phyloP scores from a whole-genome alignment of 2,888 invertebrate species.

The Coenonympha glycerion region DNA sequence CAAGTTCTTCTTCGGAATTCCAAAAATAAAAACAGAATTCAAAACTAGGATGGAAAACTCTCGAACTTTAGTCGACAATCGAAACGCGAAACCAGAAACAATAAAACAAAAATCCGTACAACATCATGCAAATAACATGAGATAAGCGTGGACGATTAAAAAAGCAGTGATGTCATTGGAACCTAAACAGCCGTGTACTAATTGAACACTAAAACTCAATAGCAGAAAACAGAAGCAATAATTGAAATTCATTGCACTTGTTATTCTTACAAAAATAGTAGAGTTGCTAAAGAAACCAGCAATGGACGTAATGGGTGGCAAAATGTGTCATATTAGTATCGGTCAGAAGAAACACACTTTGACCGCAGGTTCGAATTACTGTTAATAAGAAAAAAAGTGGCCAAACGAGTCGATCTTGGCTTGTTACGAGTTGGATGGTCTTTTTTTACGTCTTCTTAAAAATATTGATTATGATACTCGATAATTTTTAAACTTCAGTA shows the following conservation, averaged over 20 bases:
- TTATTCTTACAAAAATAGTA: background rate
- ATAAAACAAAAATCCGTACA: background rate
- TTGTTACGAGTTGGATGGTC: slow-evolving; percentile 4
- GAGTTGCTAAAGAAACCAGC: background rate
- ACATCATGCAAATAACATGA: slow-evolving; percentile 10
- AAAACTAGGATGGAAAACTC: background rate
- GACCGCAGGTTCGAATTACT: slow-evolving; percentile 12
- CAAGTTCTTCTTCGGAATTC: too few species aligned
- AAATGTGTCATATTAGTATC: background rate
- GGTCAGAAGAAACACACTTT: slow-evolving; percentile 6
- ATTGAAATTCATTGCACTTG: background rate
- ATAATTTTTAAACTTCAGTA: too few species aligned
- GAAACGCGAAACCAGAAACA: background rate
- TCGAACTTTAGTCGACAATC: background rate
- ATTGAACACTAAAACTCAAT: background rate
- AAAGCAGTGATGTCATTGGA: slow-evolving; percentile 22
- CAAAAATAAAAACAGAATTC: too few species aligned
- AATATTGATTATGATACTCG: too few species aligned
- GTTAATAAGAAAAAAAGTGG: slow-evolving; percentile 22
- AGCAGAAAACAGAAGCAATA: background rate
- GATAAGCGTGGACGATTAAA: slow-evolving; percentile 15
- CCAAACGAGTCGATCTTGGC: slow-evolving; percentile 1
- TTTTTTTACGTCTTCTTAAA: background rate
- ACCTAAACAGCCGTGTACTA: slow-evolving; percentile 2
- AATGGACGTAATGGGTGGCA: background rate